Evolutionary conservation across 2,888 invertebrate genomes (phyloP), one percentile per base, ranked within the genome.

Genomic region (Argynnis bischoffii): DNA sequence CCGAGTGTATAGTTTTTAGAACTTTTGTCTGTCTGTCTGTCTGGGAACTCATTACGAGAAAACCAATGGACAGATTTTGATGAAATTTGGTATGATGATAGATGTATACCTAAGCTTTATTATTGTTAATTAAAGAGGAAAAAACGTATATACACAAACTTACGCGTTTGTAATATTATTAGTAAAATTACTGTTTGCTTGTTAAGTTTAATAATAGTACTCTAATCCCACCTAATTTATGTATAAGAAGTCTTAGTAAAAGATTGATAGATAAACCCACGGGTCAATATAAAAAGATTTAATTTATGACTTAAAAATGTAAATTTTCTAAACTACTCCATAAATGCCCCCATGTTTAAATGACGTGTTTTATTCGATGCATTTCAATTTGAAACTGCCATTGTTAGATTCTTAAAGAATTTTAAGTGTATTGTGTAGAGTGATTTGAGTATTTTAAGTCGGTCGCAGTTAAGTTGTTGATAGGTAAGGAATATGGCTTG

Each of bases 371-470:
- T 53, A 41, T 41, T 41, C 35, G 47, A 57, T 56, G 67, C 64
- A 18, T 66, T 66, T 60, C 66, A 55, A 55, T 60, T 66, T 55
- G 54, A 31, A 54, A 48, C 47, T 21, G 4, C 66, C 47, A 60
- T 66, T 66, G 66, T 66, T 66, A 60, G 47, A 56, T 56, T 56
- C 16, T 48, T 41, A 57, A 66, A 63, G 47, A 55, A 53, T 64
- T 67, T 64, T 54, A 48, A 70, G 70, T 67, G 67, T 67, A 70
- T 60, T 61, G 70, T 61, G 70, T 31, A 13, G 59, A 64, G 54
- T 56, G 70, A 67, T 70, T 50, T 21, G 50, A 67, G 53, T 53
- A 60, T 59, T 69, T 67, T 48, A 51, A 61, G 35, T 55, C 47
- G 57, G 47, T 47, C 57, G 21, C 47, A 55, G 35, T n/a, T 55